Conservation (phyloP, 2,797 vertebrate genomes). For the Phalanger gymnotis region DNA sequence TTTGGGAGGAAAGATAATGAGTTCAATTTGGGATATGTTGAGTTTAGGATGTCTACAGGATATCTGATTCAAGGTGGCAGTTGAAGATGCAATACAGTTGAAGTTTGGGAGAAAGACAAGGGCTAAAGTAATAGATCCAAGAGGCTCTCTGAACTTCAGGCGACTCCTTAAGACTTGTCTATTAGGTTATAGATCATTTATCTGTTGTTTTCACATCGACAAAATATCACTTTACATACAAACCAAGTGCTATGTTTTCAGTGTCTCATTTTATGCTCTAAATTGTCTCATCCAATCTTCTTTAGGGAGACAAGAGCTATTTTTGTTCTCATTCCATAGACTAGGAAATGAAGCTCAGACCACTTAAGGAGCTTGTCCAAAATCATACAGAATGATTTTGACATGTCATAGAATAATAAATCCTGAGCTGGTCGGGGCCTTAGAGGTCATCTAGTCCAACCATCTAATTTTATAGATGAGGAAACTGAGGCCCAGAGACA, state of each 20-base stretch:
- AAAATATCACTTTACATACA: neutral
- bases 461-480: neutral
- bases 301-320: neutral
- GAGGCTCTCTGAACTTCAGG: neutral
- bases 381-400: neutral
- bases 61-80: neutral
- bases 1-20: neutral
- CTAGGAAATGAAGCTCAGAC: neutral
- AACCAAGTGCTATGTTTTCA: neutral
- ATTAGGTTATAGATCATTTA: neutral
- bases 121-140: neutral
- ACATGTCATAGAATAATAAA: neutral
- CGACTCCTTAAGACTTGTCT: neutral
- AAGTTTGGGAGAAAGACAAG: neutral
- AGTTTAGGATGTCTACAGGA: neutral
- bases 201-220: neutral
- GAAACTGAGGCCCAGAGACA: neutral
- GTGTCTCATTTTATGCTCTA: neutral
- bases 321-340: neutral
- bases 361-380: neutral
- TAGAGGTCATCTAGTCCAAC: neutral
- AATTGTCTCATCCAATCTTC: neutral
- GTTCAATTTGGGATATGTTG: neutral
- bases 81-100: neutral
- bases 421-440: neutral